A percentile compares a stretch with the other conserved stretches of the same genome.
These are phyloP conservation scores for Cerceris ruficornis DNA, from an alignment of 2,888 invertebrate genomes.

Conservation along the genomic window DNA sequence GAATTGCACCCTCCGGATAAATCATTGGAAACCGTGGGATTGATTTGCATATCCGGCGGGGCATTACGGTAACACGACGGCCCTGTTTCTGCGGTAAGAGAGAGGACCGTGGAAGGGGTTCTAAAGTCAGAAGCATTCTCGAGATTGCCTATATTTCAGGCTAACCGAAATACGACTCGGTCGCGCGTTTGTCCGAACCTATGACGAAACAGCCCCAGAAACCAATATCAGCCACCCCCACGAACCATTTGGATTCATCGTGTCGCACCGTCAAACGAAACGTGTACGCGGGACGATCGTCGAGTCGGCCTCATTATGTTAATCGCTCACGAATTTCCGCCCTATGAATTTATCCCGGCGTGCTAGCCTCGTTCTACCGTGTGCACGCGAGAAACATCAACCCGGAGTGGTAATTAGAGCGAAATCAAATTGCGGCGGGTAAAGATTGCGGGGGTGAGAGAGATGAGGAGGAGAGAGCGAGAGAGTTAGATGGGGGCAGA, in stretches of 20 bases:
- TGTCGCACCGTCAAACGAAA: not conserved
- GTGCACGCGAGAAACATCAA: too few relatives aligned
- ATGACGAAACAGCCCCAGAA: conserved; percentile 28
- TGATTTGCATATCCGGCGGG: conserved; percentile 80
- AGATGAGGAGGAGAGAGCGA: not conserved
- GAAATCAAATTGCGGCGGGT: conserved; percentile 55
- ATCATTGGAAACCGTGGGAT: conserved; percentile 78
- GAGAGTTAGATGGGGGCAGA: conserved; percentile 13
- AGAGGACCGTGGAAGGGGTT: conserved; percentile 44
- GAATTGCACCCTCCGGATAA: conserved; percentile 78
- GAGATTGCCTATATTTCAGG: conserved; percentile 75
- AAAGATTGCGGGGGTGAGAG: conserved; percentile 45
- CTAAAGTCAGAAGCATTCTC: conserved; percentile 77
- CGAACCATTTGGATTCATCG: conserved; percentile 5
- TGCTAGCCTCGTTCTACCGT: conserved; percentile 8
- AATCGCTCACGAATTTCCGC: conserved; percentile 47
- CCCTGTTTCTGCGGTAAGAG: conserved; percentile 51
- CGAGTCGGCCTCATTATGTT: conserved; percentile 45
- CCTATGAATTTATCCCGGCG: conserved; percentile 41
- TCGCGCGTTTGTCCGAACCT: conserved; percentile 49
- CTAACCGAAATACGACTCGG: conserved; percentile 44
- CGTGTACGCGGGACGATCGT: not conserved
- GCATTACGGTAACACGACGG: conserved; percentile 62
- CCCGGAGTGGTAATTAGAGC: conserved; percentile 54
- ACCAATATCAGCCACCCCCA: conserved; percentile 4